phyloP scores from a whole-genome alignment of 35 echinoderm and acorn worm species.

The Eucidaris tribuloides region DNA sequence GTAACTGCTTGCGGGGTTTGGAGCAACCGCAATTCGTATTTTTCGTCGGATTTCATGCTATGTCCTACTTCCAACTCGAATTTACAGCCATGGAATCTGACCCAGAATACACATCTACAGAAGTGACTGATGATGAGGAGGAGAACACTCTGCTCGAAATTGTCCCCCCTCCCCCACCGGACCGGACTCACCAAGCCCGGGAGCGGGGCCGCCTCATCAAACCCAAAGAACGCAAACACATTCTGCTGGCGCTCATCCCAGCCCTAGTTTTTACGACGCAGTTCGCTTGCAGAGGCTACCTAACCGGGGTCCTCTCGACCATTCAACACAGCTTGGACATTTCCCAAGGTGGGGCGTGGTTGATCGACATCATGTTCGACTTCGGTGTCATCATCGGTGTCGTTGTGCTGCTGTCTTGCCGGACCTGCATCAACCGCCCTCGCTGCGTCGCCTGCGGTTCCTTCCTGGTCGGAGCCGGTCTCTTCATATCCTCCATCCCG shows the following conservation, averaged over 20 bases:
- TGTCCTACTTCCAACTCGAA: slow-evolving; percentile 27
- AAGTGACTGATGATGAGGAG: slow-evolving; percentile 12
- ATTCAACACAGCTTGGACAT: slow-evolving; percentile 21
- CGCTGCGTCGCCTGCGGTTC: slow-evolving; percentile 2
- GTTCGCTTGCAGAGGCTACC: slow-evolving; percentile 19
- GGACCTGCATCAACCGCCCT: slow-evolving; percentile 9
- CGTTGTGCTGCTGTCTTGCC: not conserved
- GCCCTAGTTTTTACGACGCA: slow-evolving; percentile 4
- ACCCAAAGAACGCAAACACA: slow-evolving; percentile 16
- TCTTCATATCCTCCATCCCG: not conserved
- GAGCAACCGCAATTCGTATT: too few relatives aligned
- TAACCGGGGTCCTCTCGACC: slow-evolving; percentile 1
- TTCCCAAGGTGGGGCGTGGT: slow-evolving; percentile 6
- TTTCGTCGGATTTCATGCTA: not conserved
- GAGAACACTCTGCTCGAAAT: not conserved
- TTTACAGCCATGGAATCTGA: slow-evolving; percentile 26
- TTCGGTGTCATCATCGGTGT: not conserved
- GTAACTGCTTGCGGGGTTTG: too few relatives aligned
- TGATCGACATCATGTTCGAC: slow-evolving; percentile 2
- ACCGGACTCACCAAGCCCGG: slow-evolving; percentile 15
- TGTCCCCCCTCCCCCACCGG: not conserved
- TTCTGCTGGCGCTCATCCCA: not conserved
- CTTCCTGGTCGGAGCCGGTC: not conserved
- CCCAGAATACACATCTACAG: not conserved
- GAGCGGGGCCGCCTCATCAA: not conserved